Evolutionary conservation across 2,113 vertebrate genomes (phyloP), one percentile per base, ranked within the genome.

Genomic region (Limnothrissa miodon): DNA sequence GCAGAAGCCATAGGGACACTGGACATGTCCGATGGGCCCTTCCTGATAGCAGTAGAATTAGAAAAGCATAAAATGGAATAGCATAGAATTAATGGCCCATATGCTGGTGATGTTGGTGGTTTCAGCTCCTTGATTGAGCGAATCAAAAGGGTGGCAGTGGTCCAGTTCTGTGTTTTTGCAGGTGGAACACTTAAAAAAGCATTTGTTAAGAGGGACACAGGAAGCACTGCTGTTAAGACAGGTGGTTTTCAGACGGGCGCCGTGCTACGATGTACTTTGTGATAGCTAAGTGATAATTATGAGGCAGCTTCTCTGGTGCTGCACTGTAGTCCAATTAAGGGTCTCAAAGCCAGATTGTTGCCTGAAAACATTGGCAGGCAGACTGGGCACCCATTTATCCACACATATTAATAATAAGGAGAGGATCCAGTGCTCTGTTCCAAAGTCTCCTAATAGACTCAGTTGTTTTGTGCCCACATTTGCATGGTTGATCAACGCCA

Each of bases 341-440:
- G 39, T 81, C 80, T 42, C 48, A 53, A 51, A 59, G 48, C 46
- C 80, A 81, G 80, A 81, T 62, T 81, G 80, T 39, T 39, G 80
- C 80, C 56, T 39, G 36, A 81, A 81, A 81, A 53, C 80, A 56
- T 81, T 81, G 80, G 80, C 80, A 39, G 39, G 23, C 80, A 81
- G 23, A 0, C 11, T n/a, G 21, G 36, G 39, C 80, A 5, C 66
- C 66, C 66, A 74, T 36, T 74, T 36, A 74, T 74, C 66, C 66
- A 74, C 13, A 29, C 66, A 74, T 74, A 81, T 39, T 33, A 39
- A 81, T 33, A 39, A 81, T 17, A 42, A 81, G 51, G 48, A 33
- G 39, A 56, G 80, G 51, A 39, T 81, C 80, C 80, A 81, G 48
- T 29, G 19, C 23, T 81, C 4, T 17, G 29, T 59, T 81, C 80